phyloP scores from a whole-genome alignment of 2,113 vertebrate genomes.

The Sarotherodon lohbergeri region DNA sequence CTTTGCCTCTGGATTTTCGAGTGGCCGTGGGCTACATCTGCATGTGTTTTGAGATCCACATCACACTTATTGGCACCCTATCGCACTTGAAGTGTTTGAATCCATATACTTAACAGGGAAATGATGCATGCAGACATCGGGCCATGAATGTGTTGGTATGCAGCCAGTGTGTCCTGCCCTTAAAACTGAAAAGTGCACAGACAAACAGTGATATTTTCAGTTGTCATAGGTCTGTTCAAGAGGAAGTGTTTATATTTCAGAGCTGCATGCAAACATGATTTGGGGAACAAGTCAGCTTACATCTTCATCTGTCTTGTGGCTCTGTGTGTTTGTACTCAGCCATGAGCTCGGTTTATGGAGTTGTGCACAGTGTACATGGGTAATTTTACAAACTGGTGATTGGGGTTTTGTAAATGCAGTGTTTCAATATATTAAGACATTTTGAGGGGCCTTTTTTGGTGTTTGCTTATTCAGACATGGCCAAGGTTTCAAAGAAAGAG shows the following conservation, averaged over 20 bases:
- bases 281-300: not conserved
- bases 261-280: not conserved
- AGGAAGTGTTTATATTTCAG: not conserved
- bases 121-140: not conserved
- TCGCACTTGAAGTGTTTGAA: not conserved
- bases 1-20: not conserved
- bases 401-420: not conserved
- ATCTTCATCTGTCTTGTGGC: not conserved
- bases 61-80: not conserved
- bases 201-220: not conserved
- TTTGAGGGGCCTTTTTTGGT: not conserved
- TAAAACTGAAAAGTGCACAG: not conserved
- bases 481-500: accelerated
- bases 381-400: not conserved
- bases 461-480: not conserved
- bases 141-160: not conserved
- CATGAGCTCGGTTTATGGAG: not conserved
- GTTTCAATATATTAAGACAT: not conserved
- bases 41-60: not conserved
- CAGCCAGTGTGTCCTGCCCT: not conserved
- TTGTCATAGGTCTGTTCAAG: not conserved
- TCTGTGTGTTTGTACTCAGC: not conserved
- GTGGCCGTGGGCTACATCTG: not conserved
- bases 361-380: not conserved
- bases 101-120: not conserved